These are phyloP conservation scores for Apogon talboti DNA, from an alignment of 2,797 vertebrate species.

Conservation along the genomic window DNA sequence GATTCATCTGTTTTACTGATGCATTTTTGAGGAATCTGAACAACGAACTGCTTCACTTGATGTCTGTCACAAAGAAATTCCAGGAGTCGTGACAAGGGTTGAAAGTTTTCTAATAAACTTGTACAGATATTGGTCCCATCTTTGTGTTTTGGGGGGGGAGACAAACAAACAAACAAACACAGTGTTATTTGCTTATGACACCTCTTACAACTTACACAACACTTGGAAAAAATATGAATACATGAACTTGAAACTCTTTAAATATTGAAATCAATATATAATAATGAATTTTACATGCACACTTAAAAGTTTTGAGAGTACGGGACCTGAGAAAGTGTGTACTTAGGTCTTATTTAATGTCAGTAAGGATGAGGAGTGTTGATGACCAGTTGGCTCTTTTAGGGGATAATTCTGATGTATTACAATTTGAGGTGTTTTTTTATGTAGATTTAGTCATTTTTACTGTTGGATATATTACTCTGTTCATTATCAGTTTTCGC, in stretches of 20 bases:
- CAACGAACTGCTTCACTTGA: conserved; percentile 1
- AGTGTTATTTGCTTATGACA: conserved; percentile 26
- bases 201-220: conserved; percentile 61
- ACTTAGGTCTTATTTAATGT: not conserved
- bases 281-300: conserved; percentile 54
- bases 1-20: conserved; percentile 22
- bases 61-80: conserved; percentile 35
- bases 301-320: conserved; percentile 26
- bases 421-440: not conserved
- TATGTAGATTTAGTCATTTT: not conserved
- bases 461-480: not conserved
- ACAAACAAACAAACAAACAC: conserved; percentile 55
- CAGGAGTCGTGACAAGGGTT: conserved; percentile 37
- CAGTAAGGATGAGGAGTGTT: conserved; percentile 5
- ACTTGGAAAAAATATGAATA: conserved; percentile 57
- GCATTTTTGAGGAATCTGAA: conserved; percentile 37
- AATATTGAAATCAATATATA: not conserved
- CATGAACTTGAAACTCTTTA: conserved; percentile 47
- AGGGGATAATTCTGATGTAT: not conserved
- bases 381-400: not conserved
- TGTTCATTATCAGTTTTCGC: too few species aligned
- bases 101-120: conserved; percentile 49
- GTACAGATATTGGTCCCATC: conserved; percentile 73
- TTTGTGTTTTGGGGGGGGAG: too few species aligned
- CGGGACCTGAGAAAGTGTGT: conserved; percentile 46